These are phyloP conservation scores for Tauraco erythrolophus DNA, from an alignment of 2,113 vertebrate genomes.

Conservation along the genomic window DNA sequence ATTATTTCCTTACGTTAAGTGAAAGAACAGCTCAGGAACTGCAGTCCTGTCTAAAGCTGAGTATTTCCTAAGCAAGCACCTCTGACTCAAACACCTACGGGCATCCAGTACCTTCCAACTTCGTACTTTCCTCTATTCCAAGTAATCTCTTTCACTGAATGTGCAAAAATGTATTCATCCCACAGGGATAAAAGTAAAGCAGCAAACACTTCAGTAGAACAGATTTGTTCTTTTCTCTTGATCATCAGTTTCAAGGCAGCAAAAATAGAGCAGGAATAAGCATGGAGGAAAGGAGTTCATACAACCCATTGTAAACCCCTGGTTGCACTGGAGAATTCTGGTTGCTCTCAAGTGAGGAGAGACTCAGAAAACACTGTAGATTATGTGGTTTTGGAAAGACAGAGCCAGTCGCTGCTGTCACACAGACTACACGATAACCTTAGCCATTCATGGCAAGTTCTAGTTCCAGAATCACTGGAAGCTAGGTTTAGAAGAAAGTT, in stretches of 20 bases:
- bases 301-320: fast-evolving
- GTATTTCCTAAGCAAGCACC: not conserved
- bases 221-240: not conserved
- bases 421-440: not conserved
- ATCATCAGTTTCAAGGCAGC: not conserved
- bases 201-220: not conserved
- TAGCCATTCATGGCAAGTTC: not conserved
- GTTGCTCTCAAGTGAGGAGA: not conserved
- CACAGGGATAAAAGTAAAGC: not conserved
- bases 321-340: not conserved
- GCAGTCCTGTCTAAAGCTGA: not conserved
- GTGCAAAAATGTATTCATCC: not conserved
- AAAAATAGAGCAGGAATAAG: not conserved
- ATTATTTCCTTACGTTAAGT: not conserved
- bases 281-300: not conserved
- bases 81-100: not conserved
- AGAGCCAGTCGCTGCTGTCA: not conserved
- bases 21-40: not conserved
- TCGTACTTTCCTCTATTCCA: not conserved
- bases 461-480: not conserved
- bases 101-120: not conserved
- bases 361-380: fast-evolving
- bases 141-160: not conserved
- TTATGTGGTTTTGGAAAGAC: not conserved
- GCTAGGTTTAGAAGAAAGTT: not conserved